Conservation (phyloP, 2,113 vertebrate species). For the Leptodactylus fuscus region DNA sequence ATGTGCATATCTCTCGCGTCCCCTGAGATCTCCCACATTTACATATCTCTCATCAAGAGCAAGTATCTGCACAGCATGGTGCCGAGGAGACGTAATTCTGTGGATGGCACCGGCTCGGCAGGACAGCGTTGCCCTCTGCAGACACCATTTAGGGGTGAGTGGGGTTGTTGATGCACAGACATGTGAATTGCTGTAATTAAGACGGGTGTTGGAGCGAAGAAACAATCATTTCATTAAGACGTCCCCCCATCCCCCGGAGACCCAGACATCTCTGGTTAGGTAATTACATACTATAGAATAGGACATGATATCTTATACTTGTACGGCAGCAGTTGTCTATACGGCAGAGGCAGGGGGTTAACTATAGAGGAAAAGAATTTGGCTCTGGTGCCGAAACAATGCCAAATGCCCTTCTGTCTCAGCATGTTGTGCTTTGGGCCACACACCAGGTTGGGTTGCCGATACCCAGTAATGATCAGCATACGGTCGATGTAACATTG, state of each 20-base stretch:
- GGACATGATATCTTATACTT: neutral
- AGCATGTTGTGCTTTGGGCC: no score
- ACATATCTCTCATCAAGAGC: conserved; percentile 6
- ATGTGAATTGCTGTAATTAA: conserved; percentile 46
- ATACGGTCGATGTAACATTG: no score
- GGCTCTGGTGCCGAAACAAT: no score
- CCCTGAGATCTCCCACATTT: neutral
- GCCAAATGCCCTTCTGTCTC: no score
- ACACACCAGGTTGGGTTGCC: no score
- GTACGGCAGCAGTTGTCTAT: neutral
- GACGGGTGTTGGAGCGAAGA: neutral
- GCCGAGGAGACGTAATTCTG: neutral
- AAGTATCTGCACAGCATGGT: conserved; percentile 27
- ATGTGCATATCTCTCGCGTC: neutral
- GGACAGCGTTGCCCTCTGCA: conserved; percentile 5
- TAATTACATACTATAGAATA: conserved; percentile 2
- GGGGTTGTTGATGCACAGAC: neutral
- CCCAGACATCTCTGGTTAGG: neutral
- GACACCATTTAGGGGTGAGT: conserved; percentile 4
- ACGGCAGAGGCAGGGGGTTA: neutral
- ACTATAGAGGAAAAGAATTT: no score
- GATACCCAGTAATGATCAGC: no score
- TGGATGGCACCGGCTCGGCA: neutral
- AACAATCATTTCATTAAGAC: conserved; percentile 23
- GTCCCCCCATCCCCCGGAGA: neutral